Base-by-base conservation (phyloP, 92 coral and sea anemone genomes). In the Pocillopora grandis region DNA sequence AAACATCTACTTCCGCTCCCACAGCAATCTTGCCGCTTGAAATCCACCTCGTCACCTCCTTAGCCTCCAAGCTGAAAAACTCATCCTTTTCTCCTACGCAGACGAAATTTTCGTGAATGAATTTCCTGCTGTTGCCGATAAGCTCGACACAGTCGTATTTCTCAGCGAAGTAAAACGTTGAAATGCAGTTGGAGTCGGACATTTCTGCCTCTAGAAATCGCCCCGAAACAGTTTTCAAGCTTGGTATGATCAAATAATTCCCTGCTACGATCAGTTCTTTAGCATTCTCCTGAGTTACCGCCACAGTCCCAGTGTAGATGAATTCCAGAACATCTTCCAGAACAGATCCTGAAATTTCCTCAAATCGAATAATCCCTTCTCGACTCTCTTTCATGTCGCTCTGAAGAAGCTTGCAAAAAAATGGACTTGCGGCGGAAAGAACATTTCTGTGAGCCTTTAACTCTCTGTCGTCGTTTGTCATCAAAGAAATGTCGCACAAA, bases 221-320 rank as follows among this genome's bases (percentile, higher is more conserved):
- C 18, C 66, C 85, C 12, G 77, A 56, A 21, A 21, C 18, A 12
- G 9, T 75, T 33, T 75, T n/a, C 79, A 75, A 56, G 42, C 42
- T n/a, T 5, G 79, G 20, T 21, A 75, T 21, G 42, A 75, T 27
- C 1, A 75, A 35, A 75, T 56, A 75, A 49, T 75, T 56, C 36
- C 62, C 79, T 75, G 79, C 35, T 0, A 62, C 35, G 62, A 75
- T 75, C 10, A 75, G 85, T 2, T 68, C 77, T 16, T 33, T 19
- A 1, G 77, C 56, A 61, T 33, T 68, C 17, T n/a, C 62, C 27
- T 80, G 65, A 20, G 31, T 57, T n/a, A 80, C 21, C 58, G 56
- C 56, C 57, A 80, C 76, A 27, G 13, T 71, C 55, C 85, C 85
- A 2, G 85, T 80, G 77, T 69, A 80, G 14, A 80, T 69, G 77